These are phyloP conservation scores for Rhizomys pruinosus DNA, from an alignment of 2,113 vertebrate species.

Conservation along the genomic window DNA sequence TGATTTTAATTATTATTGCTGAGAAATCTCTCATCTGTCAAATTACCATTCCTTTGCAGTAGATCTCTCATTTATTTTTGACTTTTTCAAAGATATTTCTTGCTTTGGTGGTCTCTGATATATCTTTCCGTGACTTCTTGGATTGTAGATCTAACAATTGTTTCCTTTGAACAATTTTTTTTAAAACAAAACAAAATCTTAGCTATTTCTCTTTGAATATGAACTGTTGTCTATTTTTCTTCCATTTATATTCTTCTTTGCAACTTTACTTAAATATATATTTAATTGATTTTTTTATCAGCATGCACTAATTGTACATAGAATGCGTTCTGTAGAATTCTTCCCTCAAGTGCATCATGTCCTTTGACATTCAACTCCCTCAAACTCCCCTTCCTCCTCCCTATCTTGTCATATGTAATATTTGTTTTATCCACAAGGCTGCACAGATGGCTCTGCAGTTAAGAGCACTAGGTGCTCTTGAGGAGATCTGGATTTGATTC, in stretches of 20 bases:
- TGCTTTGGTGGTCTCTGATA: not conserved
- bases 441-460: too few relatives aligned
- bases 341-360: not conserved
- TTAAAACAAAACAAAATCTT: not conserved
- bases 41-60: not conserved
- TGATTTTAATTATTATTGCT: conserved; percentile 28
- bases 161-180: conserved; percentile 16
- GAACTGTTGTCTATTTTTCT: not conserved
- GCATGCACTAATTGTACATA: not conserved
- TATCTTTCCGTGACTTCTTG: conserved; percentile 21
- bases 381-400: not conserved
- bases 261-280: not conserved
- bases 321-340: not conserved
- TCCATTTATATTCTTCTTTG: not conserved
- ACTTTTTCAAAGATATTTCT: not conserved
- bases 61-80: conserved; percentile 8
- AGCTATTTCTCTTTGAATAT: not conserved
- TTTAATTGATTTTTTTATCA: not conserved
- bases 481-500: too few relatives aligned
- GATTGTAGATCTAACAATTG: not conserved
- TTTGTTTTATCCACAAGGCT: too few relatives aligned
- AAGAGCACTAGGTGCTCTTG: too few relatives aligned
- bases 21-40: not conserved
- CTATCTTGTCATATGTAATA: not conserved
- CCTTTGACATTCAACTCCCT: too few relatives aligned